A percentile compares a stretch with the other conserved stretches of the same genome.
These are phyloP conservation scores for Volucella inanis DNA, from an alignment of 2,888 invertebrate species.

Conservation along the genomic window DNA sequence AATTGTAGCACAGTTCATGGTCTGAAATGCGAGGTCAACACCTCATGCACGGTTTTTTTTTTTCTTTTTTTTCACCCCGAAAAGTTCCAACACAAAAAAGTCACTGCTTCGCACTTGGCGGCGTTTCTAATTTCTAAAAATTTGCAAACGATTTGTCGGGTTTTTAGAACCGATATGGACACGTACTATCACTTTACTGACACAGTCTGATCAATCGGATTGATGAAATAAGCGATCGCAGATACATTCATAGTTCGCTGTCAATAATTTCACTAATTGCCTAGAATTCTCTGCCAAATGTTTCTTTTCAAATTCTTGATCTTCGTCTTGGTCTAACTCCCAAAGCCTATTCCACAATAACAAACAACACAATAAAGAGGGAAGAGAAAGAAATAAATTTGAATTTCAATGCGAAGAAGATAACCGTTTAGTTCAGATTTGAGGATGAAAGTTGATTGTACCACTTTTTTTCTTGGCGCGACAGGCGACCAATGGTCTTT, in stretches of 20 bases:
- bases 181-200: constrained; percentile 24
- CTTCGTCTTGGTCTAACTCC: constrained; percentile 16
- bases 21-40: constrained; percentile 57
- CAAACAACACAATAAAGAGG: constrained; percentile 10
- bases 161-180: constrained; percentile 10
- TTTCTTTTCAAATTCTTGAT: neutral
- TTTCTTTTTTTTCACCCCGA: constrained; percentile 62
- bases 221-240: constrained; percentile 43
- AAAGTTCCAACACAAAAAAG: constrained; percentile 45
- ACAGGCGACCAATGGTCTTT: constrained; percentile 3
- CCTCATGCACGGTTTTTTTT: constrained; percentile 44
- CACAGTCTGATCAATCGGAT: constrained; percentile 34
- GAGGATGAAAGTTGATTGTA: constrained; percentile 71
- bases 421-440: constrained; percentile 34
- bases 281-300: too few species aligned
- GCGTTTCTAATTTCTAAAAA: constrained; percentile 9
- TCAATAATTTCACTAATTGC: constrained; percentile 55
- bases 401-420: constrained; percentile 28
- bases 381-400: constrained; percentile 18
- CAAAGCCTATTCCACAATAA: constrained; percentile 4
- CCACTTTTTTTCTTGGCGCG: constrained; percentile 44
- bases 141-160: neutral
- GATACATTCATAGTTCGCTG: neutral
- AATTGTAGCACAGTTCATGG: constrained; percentile 71
- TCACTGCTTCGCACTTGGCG: constrained; percentile 22